phyloP scores from a whole-genome alignment of 2,888 invertebrate genomes.

The Papilio elwesi region DNA sequence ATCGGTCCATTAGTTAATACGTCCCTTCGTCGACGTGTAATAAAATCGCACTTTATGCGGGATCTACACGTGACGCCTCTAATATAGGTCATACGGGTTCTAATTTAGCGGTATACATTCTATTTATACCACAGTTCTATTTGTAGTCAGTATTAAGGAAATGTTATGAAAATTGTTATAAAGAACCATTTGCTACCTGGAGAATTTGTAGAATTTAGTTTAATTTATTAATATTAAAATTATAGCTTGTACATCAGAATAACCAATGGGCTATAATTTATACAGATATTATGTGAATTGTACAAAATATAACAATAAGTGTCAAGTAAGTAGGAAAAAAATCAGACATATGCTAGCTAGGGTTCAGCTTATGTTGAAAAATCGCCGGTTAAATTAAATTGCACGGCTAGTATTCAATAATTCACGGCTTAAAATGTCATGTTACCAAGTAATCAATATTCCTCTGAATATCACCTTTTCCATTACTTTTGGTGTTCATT shows the following conservation, averaged over 20 bases:
- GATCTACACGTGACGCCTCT: conserved; percentile 53
- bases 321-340: too few species aligned
- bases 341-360: too few species aligned
- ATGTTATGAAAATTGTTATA: conserved; percentile 1
- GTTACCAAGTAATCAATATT: background rate
- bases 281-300: too few species aligned
- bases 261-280: too few species aligned
- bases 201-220: background rate
- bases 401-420: too few species aligned
- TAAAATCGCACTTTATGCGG: conserved; percentile 63
- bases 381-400: too few species aligned
- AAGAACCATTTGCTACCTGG: background rate
- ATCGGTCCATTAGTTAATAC: conserved; percentile 64
- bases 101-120: conserved; percentile 46
- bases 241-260: too few species aligned
- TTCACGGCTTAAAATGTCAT: too few species aligned
- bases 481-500: conserved; percentile 1
- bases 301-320: too few species aligned
- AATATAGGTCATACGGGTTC: conserved; percentile 51
- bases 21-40: conserved; percentile 60
- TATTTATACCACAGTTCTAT: conserved; percentile 49
- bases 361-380: too few species aligned
- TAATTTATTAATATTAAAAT: too few species aligned
- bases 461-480: background rate
- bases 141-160: conserved; percentile 4